These are phyloP conservation scores for Glossophaga mutica DNA, from an alignment of 2,797 vertebrate species.

Conservation along the genomic window DNA sequence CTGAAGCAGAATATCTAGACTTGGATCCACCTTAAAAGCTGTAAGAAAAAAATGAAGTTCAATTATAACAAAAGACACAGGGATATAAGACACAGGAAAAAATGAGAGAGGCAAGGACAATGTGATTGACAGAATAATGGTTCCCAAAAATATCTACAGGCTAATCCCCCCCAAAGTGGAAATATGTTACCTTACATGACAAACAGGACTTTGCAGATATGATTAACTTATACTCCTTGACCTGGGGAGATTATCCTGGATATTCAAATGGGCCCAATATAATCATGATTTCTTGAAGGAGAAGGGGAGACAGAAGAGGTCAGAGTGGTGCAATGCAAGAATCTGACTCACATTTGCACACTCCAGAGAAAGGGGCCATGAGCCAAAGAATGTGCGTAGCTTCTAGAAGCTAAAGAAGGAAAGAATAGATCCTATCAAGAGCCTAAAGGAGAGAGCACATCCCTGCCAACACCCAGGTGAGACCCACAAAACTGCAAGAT, in stretches of 20 bases:
- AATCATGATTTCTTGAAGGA: neutral
- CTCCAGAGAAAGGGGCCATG: neutral
- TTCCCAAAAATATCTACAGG: neutral
- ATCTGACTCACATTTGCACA: neutral
- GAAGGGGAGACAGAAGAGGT: neutral
- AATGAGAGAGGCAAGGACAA: neutral
- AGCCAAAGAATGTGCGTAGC: neutral
- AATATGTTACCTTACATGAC: neutral
- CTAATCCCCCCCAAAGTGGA: neutral
- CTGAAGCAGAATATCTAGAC: neutral
- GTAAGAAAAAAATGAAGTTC: neutral
- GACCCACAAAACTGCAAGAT: neutral
- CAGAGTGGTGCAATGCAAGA: neutral
- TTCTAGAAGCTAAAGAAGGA: neutral
- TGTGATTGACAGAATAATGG: neutral
- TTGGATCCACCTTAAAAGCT: neutral
- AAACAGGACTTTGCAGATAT: neutral
- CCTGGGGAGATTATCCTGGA: neutral
- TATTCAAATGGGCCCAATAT: neutral
- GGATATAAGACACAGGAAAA: neutral
- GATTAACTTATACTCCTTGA: neutral
- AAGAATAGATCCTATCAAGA: neutral
- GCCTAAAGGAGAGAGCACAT: neutral
- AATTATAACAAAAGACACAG: neutral
- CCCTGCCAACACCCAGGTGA: neutral